Conservation (phyloP, 1,140 invertebrate genomes). For the Brachionus manjavacas region DNA sequence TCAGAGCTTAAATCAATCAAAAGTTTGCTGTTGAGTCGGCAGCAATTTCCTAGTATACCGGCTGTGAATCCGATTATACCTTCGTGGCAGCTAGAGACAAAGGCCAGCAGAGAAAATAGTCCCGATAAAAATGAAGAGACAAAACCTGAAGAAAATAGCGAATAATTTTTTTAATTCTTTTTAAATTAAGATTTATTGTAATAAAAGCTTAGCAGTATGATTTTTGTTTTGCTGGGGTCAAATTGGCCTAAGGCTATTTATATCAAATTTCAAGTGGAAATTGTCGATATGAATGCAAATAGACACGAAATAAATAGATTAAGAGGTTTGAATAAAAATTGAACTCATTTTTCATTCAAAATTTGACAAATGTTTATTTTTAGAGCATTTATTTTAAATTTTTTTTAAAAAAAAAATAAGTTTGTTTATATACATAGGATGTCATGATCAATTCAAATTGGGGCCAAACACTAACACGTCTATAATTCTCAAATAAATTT, state of each 20-base stretch:
- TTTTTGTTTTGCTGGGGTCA: not conserved
- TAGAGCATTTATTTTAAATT: not conserved
- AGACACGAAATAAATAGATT: conserved; percentile 14
- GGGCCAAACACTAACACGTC: not conserved
- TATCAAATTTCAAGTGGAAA: not conserved
- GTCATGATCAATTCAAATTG: not conserved
- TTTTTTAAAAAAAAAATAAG: not conserved
- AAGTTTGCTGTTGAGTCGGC: conserved; percentile 10
- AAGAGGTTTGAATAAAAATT: not conserved
- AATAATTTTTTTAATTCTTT: not conserved
- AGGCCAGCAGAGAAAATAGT: not conserved
- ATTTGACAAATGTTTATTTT: not conserved
- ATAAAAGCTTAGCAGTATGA: not conserved
- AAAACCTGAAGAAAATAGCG: not conserved
- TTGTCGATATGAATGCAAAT: not conserved
- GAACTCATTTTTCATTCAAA: not conserved
- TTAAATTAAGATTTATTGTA: not conserved
- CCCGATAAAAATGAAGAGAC: not conserved
- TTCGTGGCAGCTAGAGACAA: conserved; percentile 27
- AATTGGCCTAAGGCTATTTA: not conserved
- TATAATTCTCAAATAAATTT: not conserved
- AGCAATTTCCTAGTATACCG: conserved; percentile 37
- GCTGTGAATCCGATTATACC: not conserved
- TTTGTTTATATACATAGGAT: not conserved
- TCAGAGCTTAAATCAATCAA: conserved; percentile 14